Conservation (phyloP, 2,113 vertebrate species). For the Megalops atlanticus region DNA sequence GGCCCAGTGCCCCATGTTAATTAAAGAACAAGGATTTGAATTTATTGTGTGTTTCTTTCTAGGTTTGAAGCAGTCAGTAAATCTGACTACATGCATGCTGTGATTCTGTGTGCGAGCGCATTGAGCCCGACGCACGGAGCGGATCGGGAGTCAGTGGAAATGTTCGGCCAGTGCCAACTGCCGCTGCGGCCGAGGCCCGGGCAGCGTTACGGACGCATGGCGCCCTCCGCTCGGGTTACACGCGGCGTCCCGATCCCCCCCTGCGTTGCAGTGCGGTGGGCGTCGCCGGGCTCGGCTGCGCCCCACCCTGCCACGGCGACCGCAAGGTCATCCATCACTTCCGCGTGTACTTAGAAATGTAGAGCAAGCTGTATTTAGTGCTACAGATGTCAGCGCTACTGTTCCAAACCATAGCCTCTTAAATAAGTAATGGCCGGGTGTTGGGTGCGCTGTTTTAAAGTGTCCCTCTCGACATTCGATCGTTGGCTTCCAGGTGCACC, state of each 20-base stretch:
- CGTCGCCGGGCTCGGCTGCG: not conserved
- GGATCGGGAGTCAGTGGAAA: conserved; percentile 57
- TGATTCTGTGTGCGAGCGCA: conserved; percentile 44
- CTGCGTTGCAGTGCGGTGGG: conserved; percentile 42
- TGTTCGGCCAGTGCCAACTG: conserved; percentile 51
- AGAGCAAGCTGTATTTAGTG: conserved; percentile 55
- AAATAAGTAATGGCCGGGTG: conserved; percentile 79
- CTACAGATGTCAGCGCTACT: conserved; percentile 56
- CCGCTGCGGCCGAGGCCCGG: conserved; percentile 26
- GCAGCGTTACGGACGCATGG: conserved; percentile 48
- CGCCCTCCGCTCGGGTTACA: conserved; percentile 48
- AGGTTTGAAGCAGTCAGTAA: conserved; percentile 28
- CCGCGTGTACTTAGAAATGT: conserved; percentile 46
- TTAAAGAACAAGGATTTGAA: not conserved
- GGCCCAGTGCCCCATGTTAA: no score
- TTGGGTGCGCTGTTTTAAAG: conserved; percentile 65
- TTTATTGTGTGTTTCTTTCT: conserved; percentile 20
- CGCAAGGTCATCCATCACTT: conserved; percentile 34
- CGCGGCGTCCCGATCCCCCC: conserved; percentile 6
- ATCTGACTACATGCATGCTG: conserved; percentile 43
- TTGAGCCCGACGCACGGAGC: not conserved
- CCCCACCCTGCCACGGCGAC: no score
- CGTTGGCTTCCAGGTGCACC: conserved; percentile 46
- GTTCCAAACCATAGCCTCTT: conserved; percentile 61
- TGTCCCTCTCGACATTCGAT: conserved; percentile 58